These are phyloP conservation scores for Atta cephalotes DNA, from an alignment of 1,140 invertebrate genomes.

Conservation along the genomic window DNA sequence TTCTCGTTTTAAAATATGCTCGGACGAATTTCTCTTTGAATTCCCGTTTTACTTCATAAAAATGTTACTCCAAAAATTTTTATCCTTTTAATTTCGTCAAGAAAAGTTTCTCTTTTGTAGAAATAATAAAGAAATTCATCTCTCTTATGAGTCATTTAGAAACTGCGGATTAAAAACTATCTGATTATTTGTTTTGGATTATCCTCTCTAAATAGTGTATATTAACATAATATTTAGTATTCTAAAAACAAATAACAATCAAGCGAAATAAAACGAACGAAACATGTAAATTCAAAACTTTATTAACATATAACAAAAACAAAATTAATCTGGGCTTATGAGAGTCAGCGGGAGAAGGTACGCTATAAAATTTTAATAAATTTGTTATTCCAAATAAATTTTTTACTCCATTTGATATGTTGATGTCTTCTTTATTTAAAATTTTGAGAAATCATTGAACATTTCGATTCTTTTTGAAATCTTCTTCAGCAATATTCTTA, in stretches of 20 bases:
- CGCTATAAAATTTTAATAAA: too few species aligned
- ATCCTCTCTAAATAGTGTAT: background rate
- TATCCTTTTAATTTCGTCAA: background rate
- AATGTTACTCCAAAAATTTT: background rate
- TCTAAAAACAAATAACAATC: background rate
- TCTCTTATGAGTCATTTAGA: background rate
- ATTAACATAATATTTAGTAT: background rate
- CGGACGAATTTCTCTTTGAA: background rate
- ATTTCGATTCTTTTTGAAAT: too few species aligned
- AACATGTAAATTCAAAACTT: background rate
- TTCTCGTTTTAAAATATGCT: slow-evolving; percentile 1
- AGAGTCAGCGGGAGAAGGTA: too few species aligned
- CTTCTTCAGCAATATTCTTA: too few species aligned
- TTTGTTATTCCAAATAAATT: too few species aligned
- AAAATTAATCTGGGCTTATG: too few species aligned
- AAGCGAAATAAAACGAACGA: background rate
- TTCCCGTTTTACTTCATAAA: background rate
- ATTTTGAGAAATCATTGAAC: too few species aligned
- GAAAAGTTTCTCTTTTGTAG: background rate
- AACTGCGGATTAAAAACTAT: background rate
- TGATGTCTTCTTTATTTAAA: too few species aligned
- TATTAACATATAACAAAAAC: too few species aligned
- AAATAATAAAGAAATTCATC: slow-evolving; percentile 2
- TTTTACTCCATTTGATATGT: too few species aligned
- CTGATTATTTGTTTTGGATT: slow-evolving; percentile 8